Evolutionary conservation across 2,797 vertebrate genomes (phyloP), one percentile per base, ranked within the genome.

Genomic region (Periophthalmus magnuspinnatus): DNA sequence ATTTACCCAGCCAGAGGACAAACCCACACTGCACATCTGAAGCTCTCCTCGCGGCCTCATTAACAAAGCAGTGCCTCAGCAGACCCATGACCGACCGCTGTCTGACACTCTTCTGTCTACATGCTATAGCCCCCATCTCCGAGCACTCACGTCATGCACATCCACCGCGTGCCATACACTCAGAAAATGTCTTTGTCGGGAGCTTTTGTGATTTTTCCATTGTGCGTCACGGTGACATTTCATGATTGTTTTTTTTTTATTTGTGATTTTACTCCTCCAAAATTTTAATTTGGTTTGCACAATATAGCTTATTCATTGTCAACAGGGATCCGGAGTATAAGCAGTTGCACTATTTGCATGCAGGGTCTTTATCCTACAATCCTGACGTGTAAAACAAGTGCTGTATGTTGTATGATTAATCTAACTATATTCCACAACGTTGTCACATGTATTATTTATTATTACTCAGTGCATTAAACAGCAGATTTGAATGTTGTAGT

Each of bases 61-160:
- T 73, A 71, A 75, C 76, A 77, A 75, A 72, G 77, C 79, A 41
- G 11, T 41, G 38, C 38, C 38, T 41, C 38, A 41, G 38, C 16
- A 50, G 67, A 69, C 13, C 13, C 41, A 45, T 14, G 9, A 60
- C 74, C 47, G 77, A 65, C 76, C 24, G 67, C 83, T 82, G 80
- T 83, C 84, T 83, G 48, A 56, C 75, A 54, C 50, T 66, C 69
- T 70, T 69, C 65, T 61, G 41, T 80, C 75, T 81, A 56, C 52
- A 41, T 69, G 63, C 56, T 59, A 54, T 75, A 45, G 41, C 81
- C 69, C 56, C 6, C 76, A 55, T 70, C 67, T 33, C 1, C 33
- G 48, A 60, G 69, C 38, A 5, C 32, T 2, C n/a, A 36, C 65
- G 34, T 66, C 22, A 56, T 55, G 58, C 68, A 69, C 57, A 58